phyloP scores from a whole-genome alignment of 2,113 vertebrate species.

The Mellivora capensis region DNA sequence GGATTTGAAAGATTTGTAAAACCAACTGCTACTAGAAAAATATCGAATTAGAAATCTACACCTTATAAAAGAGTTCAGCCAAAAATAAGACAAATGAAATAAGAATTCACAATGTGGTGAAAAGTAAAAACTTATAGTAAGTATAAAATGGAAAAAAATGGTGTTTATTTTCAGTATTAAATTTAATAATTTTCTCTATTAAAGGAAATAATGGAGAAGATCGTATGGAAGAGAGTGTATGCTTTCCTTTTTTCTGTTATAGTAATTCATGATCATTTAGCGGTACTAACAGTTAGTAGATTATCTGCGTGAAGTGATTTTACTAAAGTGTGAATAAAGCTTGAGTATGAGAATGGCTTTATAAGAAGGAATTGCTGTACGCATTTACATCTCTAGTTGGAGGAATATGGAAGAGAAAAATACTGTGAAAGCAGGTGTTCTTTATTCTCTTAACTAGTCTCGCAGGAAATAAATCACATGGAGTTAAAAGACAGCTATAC shows the following conservation, averaged over 20 bases:
- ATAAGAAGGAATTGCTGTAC: background rate
- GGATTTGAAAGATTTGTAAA: background rate
- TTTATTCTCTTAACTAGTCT: background rate
- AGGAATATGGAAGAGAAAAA: background rate
- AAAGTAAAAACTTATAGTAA: background rate
- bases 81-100: background rate
- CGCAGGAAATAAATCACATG: background rate
- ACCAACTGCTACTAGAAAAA: background rate
- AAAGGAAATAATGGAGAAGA: background rate
- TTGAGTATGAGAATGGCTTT: slow-evolving; percentile 26
- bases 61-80: background rate
- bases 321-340: background rate
- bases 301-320: slow-evolving; percentile 1
- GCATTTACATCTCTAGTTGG: background rate
- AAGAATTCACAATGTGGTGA: background rate
- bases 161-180: background rate
- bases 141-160: background rate
- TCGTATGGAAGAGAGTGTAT: background rate
- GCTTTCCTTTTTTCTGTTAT: background rate
- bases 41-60: background rate
- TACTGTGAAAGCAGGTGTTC: background rate
- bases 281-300: background rate
- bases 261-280: slow-evolving; percentile 17
- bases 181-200: background rate
- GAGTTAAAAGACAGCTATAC: background rate